These are phyloP conservation scores for Yponomeuta malinellus DNA, from an alignment of 2,888 invertebrate genomes.

Conservation along the genomic window DNA sequence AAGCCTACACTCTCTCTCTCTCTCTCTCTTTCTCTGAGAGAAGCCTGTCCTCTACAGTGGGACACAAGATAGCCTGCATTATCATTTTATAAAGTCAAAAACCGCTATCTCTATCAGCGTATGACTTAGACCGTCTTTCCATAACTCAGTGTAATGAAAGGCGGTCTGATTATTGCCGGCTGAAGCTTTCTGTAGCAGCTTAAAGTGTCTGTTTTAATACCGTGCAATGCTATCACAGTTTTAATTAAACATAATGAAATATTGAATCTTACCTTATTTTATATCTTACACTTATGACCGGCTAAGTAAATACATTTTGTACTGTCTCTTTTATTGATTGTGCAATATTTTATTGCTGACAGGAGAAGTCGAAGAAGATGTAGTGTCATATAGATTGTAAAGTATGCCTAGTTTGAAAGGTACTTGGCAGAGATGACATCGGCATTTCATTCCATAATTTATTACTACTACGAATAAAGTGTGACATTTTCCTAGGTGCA, in stretches of 20 bases:
- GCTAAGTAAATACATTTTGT: background rate
- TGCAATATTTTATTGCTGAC: too few species aligned
- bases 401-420: too few species aligned
- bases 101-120: background rate
- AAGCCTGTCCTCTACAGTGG: too few species aligned
- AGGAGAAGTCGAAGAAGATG: too few species aligned
- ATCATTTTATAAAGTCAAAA: background rate
- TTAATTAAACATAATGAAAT: slow-evolving; percentile 1
- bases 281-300: background rate
- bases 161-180: slow-evolving; percentile 1
- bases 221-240: background rate
- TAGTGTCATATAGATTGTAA: too few species aligned
- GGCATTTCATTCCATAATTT: too few species aligned
- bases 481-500: too few species aligned
- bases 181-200: background rate
- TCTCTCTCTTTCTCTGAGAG: too few species aligned
- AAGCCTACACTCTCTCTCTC: too few species aligned
- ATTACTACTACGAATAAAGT: too few species aligned
- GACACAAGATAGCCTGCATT: too few species aligned
- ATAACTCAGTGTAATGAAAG: background rate
- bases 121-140: background rate
- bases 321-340: background rate
- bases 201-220: background rate
- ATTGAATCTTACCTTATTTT: background rate
- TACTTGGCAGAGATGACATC: too few species aligned